Evolutionary conservation across 2,113 vertebrate genomes (phyloP), one percentile per base, ranked within the genome.

Genomic region (Pleuronectes platessa): DNA sequence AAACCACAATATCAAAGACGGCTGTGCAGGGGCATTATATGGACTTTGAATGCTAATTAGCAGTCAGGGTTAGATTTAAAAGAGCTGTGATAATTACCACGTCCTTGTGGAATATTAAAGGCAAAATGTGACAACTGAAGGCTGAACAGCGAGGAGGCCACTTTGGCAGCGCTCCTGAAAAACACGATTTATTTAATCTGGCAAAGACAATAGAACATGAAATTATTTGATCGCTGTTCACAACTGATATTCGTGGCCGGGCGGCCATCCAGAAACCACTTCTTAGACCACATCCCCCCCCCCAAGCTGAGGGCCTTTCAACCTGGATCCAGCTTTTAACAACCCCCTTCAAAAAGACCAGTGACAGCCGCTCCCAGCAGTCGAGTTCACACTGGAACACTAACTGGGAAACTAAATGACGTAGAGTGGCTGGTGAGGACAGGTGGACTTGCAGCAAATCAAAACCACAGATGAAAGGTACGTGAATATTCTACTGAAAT

Each of bases 11-110:
- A 23, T 10, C 68, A 79, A 76, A 69, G 56, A 49, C 45, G 26
- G 26, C 56, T 61, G 31, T 76, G 64, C 65, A 82, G 79, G 79
- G 83, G 77, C 56, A 60, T 47, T 62, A 66, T 61, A 84, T 65
- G 69, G 68, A 73, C 51, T 55, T 55, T 42, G 26, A 62, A 80
- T 81, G 54, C 75, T 82, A 89, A 88, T 90, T 75, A 80, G 60
- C 73, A 61, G 63, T 54, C 51, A 53, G 65, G 49, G 47, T 68
- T 56, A 61, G 55, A 70, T 63, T 77, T 76, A 69, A 76, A 85
- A 67, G 58, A 67, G 79, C 37, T 76, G 26, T 31, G 21, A 79
- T 70, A 70, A 83, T 88, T 27, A 45, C 47, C 8, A 10, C 2
- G 12, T 75, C 59, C 27, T 27, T 53, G 26, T 77, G 56, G 76